Percentiles rank a stretch among this genome's conserved stretches.
phyloP scores from a whole-genome alignment of 2,113 vertebrate species.

The Cynocephalus volans region DNA sequence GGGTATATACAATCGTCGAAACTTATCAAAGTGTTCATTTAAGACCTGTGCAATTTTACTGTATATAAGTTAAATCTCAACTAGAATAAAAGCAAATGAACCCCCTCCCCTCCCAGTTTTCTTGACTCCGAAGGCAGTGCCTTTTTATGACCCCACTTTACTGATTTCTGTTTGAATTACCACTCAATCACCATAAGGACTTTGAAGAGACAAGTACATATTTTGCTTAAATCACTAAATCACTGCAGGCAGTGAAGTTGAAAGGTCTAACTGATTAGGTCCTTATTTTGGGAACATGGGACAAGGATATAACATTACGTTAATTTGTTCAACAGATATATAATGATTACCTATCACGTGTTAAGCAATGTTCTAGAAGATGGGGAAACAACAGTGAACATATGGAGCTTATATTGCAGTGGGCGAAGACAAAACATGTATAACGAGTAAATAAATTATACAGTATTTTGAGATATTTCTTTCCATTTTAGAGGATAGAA shows the following conservation, averaged over 20 bases:
- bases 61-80: conserved; percentile 47
- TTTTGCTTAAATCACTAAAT: conserved; percentile 69
- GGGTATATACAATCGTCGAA: neutral
- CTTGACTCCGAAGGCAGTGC: conserved; percentile 43
- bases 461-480: conserved; percentile 23
- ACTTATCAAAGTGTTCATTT: neutral
- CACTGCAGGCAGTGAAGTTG: conserved; percentile 31
- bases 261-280: conserved; percentile 62
- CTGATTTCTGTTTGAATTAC: conserved; percentile 57
- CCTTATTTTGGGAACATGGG: conserved; percentile 38
- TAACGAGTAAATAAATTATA: neutral
- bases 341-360: neutral
- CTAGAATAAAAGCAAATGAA: conserved; percentile 33
- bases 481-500: neutral
- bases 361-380: conserved; percentile 35
- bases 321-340: conserved; percentile 66
- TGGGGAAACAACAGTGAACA: neutral
- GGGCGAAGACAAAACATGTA: neutral
- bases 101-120: neutral
- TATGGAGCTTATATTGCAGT: neutral
- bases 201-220: conserved; percentile 41
- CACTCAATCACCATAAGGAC: conserved; percentile 62
- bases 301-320: conserved; percentile 39
- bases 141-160: conserved; percentile 57
- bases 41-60: conserved; percentile 15